Evolutionary conservation across 2,113 vertebrate species (phyloP).

Genomic region (Microtus oregoni): DNA sequence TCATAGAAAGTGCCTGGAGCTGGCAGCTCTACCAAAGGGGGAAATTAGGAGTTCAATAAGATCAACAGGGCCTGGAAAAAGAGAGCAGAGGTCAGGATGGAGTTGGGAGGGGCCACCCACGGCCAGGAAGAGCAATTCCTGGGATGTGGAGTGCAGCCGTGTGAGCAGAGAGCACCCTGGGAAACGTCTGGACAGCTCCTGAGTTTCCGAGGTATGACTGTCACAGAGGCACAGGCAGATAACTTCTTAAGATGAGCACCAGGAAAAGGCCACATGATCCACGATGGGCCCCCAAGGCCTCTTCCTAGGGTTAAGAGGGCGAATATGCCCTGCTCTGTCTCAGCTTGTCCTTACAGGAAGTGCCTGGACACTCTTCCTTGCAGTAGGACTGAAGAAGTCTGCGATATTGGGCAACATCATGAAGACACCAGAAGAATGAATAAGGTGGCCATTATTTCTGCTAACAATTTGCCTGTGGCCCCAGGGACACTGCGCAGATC

Average conservation of each 20-base stretch:
- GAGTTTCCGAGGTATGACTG: not conserved
- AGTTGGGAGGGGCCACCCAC: not conserved
- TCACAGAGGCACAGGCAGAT: too few relatives aligned
- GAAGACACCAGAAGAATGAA: not conserved
- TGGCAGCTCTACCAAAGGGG: not conserved
- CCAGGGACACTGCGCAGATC: not conserved
- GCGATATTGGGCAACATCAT: not conserved
- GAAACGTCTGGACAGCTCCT: not conserved
- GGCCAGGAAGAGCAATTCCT: not conserved
- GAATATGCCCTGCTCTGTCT: not conserved
- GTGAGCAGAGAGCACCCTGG: too few relatives aligned
- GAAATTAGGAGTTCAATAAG: not conserved
- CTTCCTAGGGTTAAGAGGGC: too few relatives aligned
- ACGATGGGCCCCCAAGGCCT: accelerated
- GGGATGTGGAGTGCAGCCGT: not conserved
- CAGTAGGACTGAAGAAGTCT: not conserved
- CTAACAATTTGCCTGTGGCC: not conserved
- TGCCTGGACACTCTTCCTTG: not conserved
- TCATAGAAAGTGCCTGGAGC: not conserved
- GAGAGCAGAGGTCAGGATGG: not conserved
- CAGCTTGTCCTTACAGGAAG: not conserved
- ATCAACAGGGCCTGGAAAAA: not conserved
- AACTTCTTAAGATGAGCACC: not conserved
- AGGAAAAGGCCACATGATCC: not conserved
- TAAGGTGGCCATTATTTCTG: not conserved